Percentiles rank a stretch among this genome's conserved stretches.
These are phyloP conservation scores for Pipistrellus pipistrellus DNA, from an alignment of 2,797 vertebrate genomes.

Conservation along the genomic window DNA sequence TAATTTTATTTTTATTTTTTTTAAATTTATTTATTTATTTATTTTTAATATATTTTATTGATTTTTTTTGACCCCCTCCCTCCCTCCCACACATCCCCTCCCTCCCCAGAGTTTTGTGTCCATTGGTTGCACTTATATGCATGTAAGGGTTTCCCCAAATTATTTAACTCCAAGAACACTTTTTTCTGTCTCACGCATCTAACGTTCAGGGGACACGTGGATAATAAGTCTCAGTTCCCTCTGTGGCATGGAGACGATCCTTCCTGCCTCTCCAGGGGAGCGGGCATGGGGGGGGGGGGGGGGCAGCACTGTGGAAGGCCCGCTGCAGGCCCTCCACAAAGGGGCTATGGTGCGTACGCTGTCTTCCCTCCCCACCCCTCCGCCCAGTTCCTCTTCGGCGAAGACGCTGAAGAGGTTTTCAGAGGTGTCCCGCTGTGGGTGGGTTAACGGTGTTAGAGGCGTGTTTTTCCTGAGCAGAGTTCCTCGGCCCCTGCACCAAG, in stretches of 20 bases:
- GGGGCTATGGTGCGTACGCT: accelerated
- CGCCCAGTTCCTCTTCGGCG: not conserved
- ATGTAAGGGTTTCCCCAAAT: not conserved
- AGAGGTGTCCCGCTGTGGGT: not conserved
- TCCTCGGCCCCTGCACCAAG: accelerated
- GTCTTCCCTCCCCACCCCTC: not conserved
- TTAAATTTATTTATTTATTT: no score
- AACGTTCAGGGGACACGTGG: not conserved
- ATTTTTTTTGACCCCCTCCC: no score
- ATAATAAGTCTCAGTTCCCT: not conserved
- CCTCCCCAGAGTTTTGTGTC: no score
- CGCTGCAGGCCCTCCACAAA: not conserved
- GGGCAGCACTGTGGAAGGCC: no score
- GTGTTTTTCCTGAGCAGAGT: no score
- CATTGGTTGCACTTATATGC: no score
- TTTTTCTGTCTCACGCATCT: not conserved
- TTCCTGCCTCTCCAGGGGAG: not conserved
- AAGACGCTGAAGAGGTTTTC: not conserved
- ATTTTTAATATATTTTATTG: no score
- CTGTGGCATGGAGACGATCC: not conserved
- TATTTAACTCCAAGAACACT: not conserved
- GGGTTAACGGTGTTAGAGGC: not conserved
- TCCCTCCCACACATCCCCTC: no score
- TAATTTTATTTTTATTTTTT: no score
- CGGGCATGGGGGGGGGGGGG: no score